These are phyloP conservation scores for Danio albolineatus DNA, from an alignment of 2,797 vertebrate genomes.

Conservation along the genomic window DNA sequence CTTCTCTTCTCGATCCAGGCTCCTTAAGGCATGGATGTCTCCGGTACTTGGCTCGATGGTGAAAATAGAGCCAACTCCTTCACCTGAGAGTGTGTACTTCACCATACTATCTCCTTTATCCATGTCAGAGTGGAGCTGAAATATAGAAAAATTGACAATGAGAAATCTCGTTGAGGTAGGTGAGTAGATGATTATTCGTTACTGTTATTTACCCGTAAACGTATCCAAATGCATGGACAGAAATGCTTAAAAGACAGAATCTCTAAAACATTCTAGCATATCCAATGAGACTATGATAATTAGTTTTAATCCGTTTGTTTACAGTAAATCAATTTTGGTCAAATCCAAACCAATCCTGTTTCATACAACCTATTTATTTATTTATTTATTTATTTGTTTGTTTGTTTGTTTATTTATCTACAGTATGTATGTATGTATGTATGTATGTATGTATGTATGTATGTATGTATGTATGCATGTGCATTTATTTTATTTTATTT, in stretches of 20 bases:
- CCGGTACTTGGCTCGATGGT: slow-evolving; percentile 93
- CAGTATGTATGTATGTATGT: too few relatives aligned
- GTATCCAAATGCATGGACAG: slow-evolving; percentile 10
- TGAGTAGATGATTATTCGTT: slow-evolving; percentile 14
- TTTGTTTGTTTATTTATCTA: too few relatives aligned
- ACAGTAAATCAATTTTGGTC: slow-evolving; percentile 17
- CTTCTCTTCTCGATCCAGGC: slow-evolving; percentile 92
- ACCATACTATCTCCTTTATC: slow-evolving; percentile 89
- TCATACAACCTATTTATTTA: too few relatives aligned
- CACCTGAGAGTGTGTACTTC: slow-evolving; percentile 92
- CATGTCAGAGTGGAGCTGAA: slow-evolving; percentile 92
- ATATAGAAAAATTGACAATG: slow-evolving; percentile 29
- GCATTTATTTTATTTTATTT: too few relatives aligned
- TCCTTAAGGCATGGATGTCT: slow-evolving; percentile 92
- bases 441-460: too few relatives aligned
- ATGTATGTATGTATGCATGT: too few relatives aligned
- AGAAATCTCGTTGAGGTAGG: slow-evolving; percentile 4
- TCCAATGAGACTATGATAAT: neutral
- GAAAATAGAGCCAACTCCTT: slow-evolving; percentile 91
- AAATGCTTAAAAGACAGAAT: slow-evolving; percentile 13
- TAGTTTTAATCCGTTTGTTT: slow-evolving; percentile 17
- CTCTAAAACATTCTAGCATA: neutral
- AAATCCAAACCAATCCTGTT: too few relatives aligned
- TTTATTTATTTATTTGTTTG: too few relatives aligned
- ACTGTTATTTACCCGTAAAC: neutral